A percentile compares a stretch with the other conserved stretches of the same genome.
Evolutionary conservation across 1,140 invertebrate genomes (phyloP).

Genomic region (Bombus huntii): DNA sequence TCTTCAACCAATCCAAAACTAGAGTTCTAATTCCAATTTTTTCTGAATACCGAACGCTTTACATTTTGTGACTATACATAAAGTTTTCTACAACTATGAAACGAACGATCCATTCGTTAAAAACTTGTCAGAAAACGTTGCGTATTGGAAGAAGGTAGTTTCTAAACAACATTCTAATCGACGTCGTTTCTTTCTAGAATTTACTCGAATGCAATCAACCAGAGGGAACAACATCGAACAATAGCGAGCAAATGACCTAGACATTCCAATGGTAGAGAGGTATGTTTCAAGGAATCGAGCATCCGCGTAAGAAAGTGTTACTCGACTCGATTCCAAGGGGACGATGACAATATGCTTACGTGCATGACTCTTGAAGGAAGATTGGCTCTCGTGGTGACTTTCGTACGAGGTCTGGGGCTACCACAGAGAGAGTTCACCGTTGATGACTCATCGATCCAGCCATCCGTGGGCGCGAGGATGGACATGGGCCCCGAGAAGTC

Average conservation of each 20-base stretch:
- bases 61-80: background rate
- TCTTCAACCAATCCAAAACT: too few relatives aligned
- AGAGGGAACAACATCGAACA: slow-evolving; percentile 2
- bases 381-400: slow-evolving; percentile 66
- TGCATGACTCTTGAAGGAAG: slow-evolving; percentile 62
- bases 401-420: slow-evolving; percentile 76
- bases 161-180: slow-evolving; percentile 4
- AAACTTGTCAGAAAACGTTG: too few relatives aligned
- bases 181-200: background rate
- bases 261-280: slow-evolving; percentile 7
- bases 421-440: slow-evolving; percentile 79
- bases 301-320: background rate
- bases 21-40: background rate
- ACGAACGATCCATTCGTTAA: too few relatives aligned
- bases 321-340: background rate
- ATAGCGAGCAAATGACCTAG: slow-evolving; percentile 22
- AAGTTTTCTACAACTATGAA: too few relatives aligned
- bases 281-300: background rate
- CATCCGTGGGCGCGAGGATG: slow-evolving; percentile 66
- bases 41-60: background rate
- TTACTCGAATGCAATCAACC: background rate
- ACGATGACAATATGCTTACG: slow-evolving; percentile 59
- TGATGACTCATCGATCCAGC: slow-evolving; percentile 79
- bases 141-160: background rate
- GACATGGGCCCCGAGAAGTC: slow-evolving; percentile 64